Evolutionary conservation across 2,888 invertebrate species (phyloP), one percentile per base, ranked within the genome.

Genomic region (Arge pagana): DNA sequence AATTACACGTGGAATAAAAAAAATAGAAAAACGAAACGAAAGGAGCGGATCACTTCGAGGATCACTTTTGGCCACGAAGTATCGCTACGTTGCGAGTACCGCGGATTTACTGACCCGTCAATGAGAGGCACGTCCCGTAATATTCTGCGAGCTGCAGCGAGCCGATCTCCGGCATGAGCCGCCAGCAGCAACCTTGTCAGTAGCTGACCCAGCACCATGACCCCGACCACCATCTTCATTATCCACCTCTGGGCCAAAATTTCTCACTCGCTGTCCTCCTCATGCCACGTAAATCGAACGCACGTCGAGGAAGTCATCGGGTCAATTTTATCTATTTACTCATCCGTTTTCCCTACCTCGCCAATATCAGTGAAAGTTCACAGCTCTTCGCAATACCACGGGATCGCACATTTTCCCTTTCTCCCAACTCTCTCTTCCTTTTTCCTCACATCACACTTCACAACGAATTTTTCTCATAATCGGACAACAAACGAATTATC

Each of bases 181-280:
- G 72, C 74, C 57, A 74, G 68, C 55, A 74, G 59, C 57, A 72
- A 68, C 68, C 72, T 70, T 67, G 72, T 71, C 70, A 74, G 63
- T 56, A 74, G 66, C 70, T 74, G 74, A 70, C 74, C 72, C 67
- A 72, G 72, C 71, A 74, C 70, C 74, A 74, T 72, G 60, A 74
- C 69, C 63, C 69, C 72, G 68, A 74, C 68, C 71, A 74, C 72
- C 74, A 74, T 74, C 74, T 72, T 74, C 74, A 74, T 74, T 69
- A 71, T 74, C 74, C 72, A 66, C 72, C 74, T 69, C 70, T 71
- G 67, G 70, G 69, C 72, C 66, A 66, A 64, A 68, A 64, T 65
- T 66, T 61, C 49, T 62, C 61, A 62, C n/a, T 70, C 62, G 64
- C 65, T 68, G 72, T 67, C 70, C 67, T 74, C 72, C 66, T 74